Evolutionary conservation across 2,888 invertebrate species (phyloP), one percentile per base, ranked within the genome.

Genomic region (Caradrina clavipalpis): DNA sequence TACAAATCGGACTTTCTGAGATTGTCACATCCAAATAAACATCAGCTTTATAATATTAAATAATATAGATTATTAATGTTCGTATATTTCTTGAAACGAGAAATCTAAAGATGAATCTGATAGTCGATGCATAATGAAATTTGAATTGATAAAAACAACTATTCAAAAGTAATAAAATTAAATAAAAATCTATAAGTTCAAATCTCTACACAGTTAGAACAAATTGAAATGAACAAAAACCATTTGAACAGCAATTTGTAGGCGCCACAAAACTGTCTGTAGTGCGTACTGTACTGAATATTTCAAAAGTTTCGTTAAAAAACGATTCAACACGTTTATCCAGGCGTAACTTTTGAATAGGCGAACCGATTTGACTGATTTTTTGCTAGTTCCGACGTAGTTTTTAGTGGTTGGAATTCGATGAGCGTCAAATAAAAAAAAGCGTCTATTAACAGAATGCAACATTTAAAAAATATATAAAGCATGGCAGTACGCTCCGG

Each of bases 321-420:
- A 82, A 74, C 68, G 47, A 86, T 89, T 86, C 82, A 87, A 83
- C 83, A 78, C 85, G 76, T 85, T 87, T 86, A 86, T 84, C 69
- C 76, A 81, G 77, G 87, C 88, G 82, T 80, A 80, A 82, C 78
- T 80, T 84, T 82, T 83, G 82, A 85, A 85, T 79, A 76, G 76
- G 61, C 67, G 74, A 73, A 68, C 67, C 76, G 79, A 84, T 85
- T 84, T 69, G 60, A 74, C 78, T 53, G 59, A 73, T 78, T 81
- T 76, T 77, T 81, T 73, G 19, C 39, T 62, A 53, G 75, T 58
- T 51, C 22, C 17, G 39, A 60, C 66, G 57, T 69, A 72, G 60
- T 61, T 78, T 70, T 61, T 67, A 72, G 67, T 80, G 72, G 57
- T 62, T 0, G 11, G 26, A 75, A 73, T 77, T 76, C 22, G 57